Evolutionary conservation across 2,888 invertebrate genomes (phyloP).

Genomic region (Pyrgus malvae): DNA sequence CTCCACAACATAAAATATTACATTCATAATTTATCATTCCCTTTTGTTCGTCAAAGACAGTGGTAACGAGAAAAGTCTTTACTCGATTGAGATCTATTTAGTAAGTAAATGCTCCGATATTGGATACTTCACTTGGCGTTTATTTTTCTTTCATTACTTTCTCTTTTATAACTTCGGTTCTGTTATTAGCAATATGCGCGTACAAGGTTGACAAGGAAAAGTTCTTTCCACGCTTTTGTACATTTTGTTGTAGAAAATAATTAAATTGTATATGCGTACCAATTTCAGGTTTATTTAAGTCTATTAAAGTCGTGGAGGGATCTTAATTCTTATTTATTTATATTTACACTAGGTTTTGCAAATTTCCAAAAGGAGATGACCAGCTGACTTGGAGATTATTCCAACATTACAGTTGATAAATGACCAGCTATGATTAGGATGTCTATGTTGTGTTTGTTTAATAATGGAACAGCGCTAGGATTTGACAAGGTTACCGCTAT

Average conservation of each 20-base stretch:
- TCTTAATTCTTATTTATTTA: neutral
- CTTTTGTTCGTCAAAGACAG: neutral
- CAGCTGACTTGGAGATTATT: no score
- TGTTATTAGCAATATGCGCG: neutral
- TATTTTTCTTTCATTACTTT: constrained; percentile 12
- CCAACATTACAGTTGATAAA: no score
- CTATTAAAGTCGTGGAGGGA: neutral
- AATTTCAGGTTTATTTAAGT: no score
- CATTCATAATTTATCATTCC: neutral
- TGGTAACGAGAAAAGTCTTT: neutral
- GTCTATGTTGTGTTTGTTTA: neutral
- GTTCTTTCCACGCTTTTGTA: constrained; percentile 13
- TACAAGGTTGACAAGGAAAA: neutral
- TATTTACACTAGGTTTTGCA: neutral
- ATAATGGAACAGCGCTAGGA: neutral
- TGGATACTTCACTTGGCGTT: constrained; percentile 7
- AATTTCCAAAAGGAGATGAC: neutral
- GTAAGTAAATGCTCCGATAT: constrained; percentile 15
- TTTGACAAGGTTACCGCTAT: constrained; percentile 10
- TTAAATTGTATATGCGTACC: no score
- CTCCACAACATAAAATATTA: no score
- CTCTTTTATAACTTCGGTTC: constrained; percentile 2
- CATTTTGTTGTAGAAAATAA: no score
- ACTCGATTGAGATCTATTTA: constrained; percentile 6
- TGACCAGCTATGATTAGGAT: neutral